A percentile compares a stretch with the other conserved stretches of the same genome.
Conservation (phyloP, 2,888 invertebrate genomes). For the Oscheius sp. region DNA sequence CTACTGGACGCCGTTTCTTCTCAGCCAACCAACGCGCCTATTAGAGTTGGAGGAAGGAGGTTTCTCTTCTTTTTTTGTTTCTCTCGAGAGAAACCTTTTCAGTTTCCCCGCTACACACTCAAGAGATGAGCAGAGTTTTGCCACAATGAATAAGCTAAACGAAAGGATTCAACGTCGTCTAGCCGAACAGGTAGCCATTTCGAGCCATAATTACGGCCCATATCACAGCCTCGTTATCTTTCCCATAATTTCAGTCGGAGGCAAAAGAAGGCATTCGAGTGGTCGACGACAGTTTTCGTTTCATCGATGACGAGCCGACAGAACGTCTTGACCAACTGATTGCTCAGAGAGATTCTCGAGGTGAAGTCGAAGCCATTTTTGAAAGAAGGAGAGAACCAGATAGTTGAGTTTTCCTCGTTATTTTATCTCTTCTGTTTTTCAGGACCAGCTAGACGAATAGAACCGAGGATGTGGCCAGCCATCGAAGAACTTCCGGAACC, state of each 20-base stretch:
- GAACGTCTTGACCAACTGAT: constrained; percentile 22
- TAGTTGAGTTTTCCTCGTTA: background rate
- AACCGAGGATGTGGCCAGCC: constrained; percentile 24
- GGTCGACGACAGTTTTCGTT: constrained; percentile 29
- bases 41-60: constrained; percentile 24
- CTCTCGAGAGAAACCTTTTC: background rate
- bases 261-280: constrained; percentile 14
- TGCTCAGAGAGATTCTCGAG: constrained; percentile 16
- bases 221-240: background rate
- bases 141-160: constrained; percentile 30
- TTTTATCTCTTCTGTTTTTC: background rate
- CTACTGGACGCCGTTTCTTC: constrained; percentile 28
- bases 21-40: constrained; percentile 26
- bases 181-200: constrained; percentile 4
- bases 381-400: constrained; percentile 24
- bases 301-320: constrained; percentile 28
- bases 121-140: constrained; percentile 23
- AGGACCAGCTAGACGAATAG: constrained; percentile 11
- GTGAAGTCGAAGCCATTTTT: constrained; percentile 31
- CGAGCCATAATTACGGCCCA: background rate
- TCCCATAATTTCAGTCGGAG: constrained; percentile 12
- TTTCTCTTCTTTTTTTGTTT: background rate
- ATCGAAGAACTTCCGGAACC: constrained; percentile 18
- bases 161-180: constrained; percentile 26
- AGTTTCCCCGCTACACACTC: constrained; percentile 29